A percentile compares a stretch with the other conserved stretches of the same genome.
phyloP scores from a whole-genome alignment of 2,888 invertebrate species.

The Melanargia galathea region DNA sequence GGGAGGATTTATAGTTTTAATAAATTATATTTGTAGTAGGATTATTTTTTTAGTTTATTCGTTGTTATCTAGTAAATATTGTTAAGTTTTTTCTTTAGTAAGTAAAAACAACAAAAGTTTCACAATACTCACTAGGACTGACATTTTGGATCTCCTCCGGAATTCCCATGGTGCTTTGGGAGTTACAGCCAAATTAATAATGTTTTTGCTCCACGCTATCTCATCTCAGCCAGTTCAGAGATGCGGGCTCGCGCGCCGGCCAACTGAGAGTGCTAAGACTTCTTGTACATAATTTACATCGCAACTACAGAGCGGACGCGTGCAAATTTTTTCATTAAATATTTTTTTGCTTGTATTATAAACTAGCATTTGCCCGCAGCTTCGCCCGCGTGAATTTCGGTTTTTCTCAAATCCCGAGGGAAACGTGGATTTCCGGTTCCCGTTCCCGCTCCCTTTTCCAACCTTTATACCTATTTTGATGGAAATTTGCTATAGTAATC shows the following conservation, averaged over 20 bases:
- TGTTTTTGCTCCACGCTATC: constrained; percentile 4
- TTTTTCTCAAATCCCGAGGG: no score
- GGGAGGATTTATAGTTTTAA: no score
- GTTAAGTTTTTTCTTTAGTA: neutral
- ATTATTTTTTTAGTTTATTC: no score
- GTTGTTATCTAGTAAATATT: neutral
- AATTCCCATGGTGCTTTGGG: constrained; percentile 23
- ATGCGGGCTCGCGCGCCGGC: constrained; percentile 7
- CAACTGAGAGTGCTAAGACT: constrained; percentile 27
- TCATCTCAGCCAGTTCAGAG: constrained; percentile 16
- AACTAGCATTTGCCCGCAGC: no score
- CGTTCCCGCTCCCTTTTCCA: no score
- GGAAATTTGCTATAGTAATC: no score
- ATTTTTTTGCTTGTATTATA: no score
- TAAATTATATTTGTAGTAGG: no score
- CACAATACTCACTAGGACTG: constrained; percentile 24
- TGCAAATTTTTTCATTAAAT: no score
- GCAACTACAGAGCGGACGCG: neutral
- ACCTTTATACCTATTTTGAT: no score
- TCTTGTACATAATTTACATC: neutral
- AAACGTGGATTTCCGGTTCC: no score
- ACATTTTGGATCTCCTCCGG: constrained; percentile 21
- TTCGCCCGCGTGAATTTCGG: no score
- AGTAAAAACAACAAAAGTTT: neutral
- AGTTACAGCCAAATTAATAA: neutral